These are phyloP conservation scores for Cotesia vestalis DNA, from an alignment of 1,140 invertebrate genomes.

Conservation along the genomic window DNA sequence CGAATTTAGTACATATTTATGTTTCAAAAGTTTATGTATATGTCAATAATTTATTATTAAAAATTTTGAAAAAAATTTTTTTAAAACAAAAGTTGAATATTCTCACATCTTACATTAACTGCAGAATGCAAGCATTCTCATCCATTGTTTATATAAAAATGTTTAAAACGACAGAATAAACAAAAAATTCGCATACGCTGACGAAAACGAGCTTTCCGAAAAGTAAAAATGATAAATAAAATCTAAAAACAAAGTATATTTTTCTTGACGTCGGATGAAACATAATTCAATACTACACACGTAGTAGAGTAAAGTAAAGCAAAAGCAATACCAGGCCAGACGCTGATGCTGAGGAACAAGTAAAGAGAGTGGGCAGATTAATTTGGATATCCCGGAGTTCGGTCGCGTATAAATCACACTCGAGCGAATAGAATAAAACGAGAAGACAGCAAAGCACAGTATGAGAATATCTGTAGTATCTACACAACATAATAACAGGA, in stretches of 20 bases:
- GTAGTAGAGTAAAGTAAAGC: conserved; percentile 3
- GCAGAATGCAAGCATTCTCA: too few species aligned
- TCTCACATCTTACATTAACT: too few species aligned
- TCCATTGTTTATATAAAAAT: too few species aligned
- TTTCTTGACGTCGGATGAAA: conserved; percentile 18
- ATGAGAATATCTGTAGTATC: not conserved
- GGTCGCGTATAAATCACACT: conserved; percentile 46
- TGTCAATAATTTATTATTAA: too few species aligned
- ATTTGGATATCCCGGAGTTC: conserved; percentile 45
- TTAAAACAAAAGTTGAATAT: too few species aligned
- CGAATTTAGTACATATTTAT: too few species aligned
- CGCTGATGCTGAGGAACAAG: not conserved
- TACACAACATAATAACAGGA: not conserved
- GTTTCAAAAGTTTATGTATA: too few species aligned
- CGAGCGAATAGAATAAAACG: conserved; percentile 1
- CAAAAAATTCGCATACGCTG: too few species aligned
- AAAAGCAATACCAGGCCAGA: not conserved
- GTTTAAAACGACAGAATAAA: too few species aligned
- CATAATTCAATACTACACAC: conserved; percentile 30
- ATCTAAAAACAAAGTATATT: not conserved
- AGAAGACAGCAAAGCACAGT: conserved; percentile 23
- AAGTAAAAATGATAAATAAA: too few species aligned
- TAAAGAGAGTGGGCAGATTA: conserved; percentile 34
- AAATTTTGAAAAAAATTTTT: too few species aligned
- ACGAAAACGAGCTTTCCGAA: too few species aligned